Conservation (phyloP, 2,797 vertebrate genomes). For the Pteropus rufus region DNA sequence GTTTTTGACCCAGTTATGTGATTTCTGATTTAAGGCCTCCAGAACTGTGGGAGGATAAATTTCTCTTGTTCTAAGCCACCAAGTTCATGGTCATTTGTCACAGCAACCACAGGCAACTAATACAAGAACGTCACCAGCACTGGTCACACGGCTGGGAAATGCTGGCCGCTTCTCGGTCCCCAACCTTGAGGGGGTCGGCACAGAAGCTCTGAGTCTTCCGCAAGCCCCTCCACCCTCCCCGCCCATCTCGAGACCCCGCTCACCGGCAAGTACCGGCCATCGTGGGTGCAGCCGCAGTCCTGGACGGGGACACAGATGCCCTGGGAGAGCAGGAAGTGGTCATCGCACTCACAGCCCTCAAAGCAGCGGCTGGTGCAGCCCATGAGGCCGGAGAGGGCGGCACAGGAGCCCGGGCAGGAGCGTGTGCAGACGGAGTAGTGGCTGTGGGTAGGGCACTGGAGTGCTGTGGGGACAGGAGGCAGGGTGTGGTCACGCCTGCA, state of each 20-base stretch:
- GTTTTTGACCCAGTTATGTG: background rate
- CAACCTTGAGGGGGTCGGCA: background rate
- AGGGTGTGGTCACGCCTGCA: background rate
- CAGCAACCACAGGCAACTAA: background rate
- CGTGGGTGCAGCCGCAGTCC: slow-evolving; percentile 84
- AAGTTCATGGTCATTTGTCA: background rate
- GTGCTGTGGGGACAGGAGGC: slow-evolving; percentile 75
- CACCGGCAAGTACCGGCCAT: slow-evolving; percentile 85
- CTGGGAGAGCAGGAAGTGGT: slow-evolving; percentile 82
- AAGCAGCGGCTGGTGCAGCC: slow-evolving; percentile 82
- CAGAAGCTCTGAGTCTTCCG: background rate
- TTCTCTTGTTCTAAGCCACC: background rate
- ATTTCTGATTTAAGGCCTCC: background rate
- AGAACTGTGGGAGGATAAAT: background rate
- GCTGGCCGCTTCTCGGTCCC: background rate
- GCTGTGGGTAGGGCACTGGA: slow-evolving; percentile 82
- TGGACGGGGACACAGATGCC: slow-evolving; percentile 79
- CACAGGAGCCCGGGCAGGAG: slow-evolving; percentile 83
- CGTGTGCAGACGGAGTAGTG: slow-evolving; percentile 84
- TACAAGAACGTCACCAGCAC: background rate
- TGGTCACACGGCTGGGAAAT: background rate
- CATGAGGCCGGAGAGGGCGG: slow-evolving; percentile 75
- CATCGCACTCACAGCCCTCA: slow-evolving; percentile 88
- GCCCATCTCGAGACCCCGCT: background rate
- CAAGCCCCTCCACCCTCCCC: background rate